Evolutionary conservation across 2,797 vertebrate species (phyloP).

Genomic region (Rhynchotus rufescens): DNA sequence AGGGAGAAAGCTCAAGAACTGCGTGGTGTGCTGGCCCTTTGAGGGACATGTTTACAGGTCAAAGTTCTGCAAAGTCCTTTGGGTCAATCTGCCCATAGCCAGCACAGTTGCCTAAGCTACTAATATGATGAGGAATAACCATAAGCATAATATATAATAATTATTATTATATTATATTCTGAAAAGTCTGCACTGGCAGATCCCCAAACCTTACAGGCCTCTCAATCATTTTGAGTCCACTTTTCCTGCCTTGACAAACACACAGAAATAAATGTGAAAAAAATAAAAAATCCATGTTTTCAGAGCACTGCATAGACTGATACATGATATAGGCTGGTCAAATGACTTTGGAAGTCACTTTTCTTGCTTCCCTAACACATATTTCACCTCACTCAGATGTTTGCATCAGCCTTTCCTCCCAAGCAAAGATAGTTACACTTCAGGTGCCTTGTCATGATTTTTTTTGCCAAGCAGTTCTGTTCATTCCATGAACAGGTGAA

Average conservation of each 20-base stretch:
- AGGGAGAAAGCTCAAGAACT: neutral
- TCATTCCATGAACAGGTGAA: neutral
- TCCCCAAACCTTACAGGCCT: fast-evolving
- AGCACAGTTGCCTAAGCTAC: fast-evolving
- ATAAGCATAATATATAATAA: neutral
- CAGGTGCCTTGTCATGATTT: neutral
- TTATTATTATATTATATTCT: neutral
- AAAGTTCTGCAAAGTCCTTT: neutral
- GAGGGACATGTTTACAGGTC: fast-evolving
- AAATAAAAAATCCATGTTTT: neutral
- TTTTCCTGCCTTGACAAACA: neutral
- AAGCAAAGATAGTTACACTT: neutral
- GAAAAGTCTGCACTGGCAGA: neutral
- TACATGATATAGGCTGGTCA: neutral
- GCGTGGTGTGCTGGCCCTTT: neutral
- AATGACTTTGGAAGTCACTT: neutral
- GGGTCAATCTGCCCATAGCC: neutral
- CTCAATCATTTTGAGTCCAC: neutral
- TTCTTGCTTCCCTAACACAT: neutral
- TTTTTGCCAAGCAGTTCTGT: neutral
- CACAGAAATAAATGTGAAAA: neutral
- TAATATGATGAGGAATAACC: neutral
- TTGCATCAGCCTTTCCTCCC: neutral
- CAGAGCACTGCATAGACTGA: neutral
- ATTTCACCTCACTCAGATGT: neutral